Evolutionary conservation across 2,113 vertebrate genomes (phyloP).

Genomic region (Etia nguti): DNA sequence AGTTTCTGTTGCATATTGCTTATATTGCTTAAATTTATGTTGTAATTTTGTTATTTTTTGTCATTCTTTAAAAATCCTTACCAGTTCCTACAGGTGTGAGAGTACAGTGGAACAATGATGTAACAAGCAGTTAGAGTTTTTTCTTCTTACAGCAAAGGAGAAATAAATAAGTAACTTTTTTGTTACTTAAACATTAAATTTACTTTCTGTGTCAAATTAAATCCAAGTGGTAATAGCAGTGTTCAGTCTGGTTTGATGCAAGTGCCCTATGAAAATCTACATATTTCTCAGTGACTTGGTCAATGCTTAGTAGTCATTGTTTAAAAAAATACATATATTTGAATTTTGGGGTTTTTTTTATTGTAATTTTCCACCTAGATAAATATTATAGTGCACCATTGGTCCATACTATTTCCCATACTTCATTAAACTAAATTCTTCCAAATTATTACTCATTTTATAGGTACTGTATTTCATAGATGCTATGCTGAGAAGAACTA

Average conservation of each 20-base stretch:
- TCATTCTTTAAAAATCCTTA: neutral
- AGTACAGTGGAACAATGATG: neutral
- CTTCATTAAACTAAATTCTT: neutral
- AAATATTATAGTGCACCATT: neutral
- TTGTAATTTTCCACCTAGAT: neutral
- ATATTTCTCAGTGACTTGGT: neutral
- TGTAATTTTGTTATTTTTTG: neutral
- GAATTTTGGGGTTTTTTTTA: rapidly evolving
- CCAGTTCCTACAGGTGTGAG: neutral
- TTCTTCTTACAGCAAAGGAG: neutral
- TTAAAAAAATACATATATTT: neutral
- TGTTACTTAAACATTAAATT: neutral
- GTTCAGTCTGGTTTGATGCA: neutral
- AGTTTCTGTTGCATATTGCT: neutral
- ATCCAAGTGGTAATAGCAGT: neutral
- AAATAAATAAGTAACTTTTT: neutral
- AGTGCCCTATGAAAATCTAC: neutral
- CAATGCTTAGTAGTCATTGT: neutral
- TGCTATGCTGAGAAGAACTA: neutral
- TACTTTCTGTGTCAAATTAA: neutral
- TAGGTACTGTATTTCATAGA: neutral
- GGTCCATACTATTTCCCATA: neutral
- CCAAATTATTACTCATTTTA: neutral
- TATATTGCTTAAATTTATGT: neutral
- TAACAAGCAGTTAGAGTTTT: neutral